Conservation (phyloP, 2,113 vertebrate species). For the Gallinago media region DNA sequence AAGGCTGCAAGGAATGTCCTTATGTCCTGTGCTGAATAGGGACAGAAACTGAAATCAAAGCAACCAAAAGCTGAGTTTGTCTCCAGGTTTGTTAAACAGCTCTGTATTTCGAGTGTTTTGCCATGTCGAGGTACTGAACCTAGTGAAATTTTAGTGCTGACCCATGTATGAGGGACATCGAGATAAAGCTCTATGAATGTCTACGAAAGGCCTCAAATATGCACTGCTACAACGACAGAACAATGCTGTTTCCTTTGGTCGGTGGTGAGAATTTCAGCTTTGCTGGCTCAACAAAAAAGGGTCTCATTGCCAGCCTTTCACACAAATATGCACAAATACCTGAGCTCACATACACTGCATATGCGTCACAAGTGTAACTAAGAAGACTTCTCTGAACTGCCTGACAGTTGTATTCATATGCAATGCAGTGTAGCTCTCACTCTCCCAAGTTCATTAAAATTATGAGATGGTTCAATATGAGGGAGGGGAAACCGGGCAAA, state of each 20-base stretch:
- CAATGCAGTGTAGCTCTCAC: neutral
- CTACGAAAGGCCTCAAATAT: neutral
- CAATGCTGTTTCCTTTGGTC: neutral
- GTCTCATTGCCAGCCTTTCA: neutral
- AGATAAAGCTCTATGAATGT: neutral
- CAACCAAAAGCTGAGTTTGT: neutral
- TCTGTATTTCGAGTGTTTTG: neutral
- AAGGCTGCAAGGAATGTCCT: neutral
- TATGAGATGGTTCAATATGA: neutral
- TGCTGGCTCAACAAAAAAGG: neutral
- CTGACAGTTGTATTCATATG: neutral
- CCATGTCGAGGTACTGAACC: neutral
- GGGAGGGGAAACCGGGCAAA: neutral
- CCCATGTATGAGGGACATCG: neutral
- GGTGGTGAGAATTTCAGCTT: neutral
- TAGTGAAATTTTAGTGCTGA: neutral
- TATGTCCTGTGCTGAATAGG: neutral
- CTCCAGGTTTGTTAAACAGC: neutral
- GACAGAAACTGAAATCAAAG: neutral
- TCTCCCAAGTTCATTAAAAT: neutral
- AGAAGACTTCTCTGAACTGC: neutral
- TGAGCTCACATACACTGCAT: neutral
- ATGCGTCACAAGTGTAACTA: neutral
- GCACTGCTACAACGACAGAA: neutral
- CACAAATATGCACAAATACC: neutral